Percentiles rank a stretch among this genome's conserved stretches.
Conservation (phyloP, 2,797 vertebrate species). For the Choloepus didactylus region DNA sequence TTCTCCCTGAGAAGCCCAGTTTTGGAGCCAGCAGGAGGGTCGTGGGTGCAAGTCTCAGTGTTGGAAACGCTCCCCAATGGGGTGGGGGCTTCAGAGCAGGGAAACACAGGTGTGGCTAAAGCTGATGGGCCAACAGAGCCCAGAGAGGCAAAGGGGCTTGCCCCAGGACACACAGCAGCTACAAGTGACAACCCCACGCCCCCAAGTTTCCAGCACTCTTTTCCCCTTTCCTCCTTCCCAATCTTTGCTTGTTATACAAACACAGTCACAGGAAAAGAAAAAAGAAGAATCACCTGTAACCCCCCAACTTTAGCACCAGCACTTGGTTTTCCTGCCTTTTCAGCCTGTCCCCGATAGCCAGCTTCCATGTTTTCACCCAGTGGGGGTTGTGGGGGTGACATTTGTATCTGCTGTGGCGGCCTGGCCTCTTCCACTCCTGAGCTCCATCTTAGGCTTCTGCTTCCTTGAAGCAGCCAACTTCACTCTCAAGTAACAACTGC, state of each 20-base stretch:
- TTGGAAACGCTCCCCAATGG: rapidly evolving
- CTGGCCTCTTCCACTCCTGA: background rate
- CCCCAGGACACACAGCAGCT: background rate
- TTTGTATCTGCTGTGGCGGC: background rate
- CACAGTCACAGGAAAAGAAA: background rate
- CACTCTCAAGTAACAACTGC: background rate
- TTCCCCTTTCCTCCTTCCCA: background rate
- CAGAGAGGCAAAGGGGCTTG: background rate
- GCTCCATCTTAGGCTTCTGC: background rate
- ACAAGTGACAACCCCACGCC: rapidly evolving
- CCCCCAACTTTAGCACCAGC: background rate
- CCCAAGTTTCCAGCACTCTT: rapidly evolving
- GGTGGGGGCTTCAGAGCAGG: background rate
- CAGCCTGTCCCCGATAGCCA: rapidly evolving
- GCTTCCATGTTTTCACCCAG: rapidly evolving
- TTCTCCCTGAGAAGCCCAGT: rapidly evolving
- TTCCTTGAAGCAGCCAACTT: rapidly evolving
- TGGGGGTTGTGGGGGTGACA: background rate
- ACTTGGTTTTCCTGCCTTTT: rapidly evolving
- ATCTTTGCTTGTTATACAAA: background rate
- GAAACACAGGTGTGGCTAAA: background rate
- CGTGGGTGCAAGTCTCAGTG: background rate
- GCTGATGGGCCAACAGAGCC: background rate
- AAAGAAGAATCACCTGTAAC: rapidly evolving
- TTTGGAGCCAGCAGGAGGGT: rapidly evolving